Evolutionary conservation across 2,888 invertebrate genomes (phyloP).

Genomic region (Baccha elongata): DNA sequence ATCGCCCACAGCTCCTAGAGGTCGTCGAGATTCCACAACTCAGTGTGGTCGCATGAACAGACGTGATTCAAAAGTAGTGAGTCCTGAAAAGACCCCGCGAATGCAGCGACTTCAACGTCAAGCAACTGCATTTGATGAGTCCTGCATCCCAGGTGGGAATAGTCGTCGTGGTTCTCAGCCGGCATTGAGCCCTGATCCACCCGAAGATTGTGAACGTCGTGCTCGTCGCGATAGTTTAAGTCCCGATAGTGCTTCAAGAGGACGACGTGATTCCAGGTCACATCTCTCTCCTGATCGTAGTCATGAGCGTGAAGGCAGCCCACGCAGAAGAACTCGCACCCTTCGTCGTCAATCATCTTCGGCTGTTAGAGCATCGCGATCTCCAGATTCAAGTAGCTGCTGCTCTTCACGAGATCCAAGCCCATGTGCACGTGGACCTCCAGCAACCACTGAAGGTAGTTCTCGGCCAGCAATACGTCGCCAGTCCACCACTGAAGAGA

Average conservation of each 20-base stretch:
- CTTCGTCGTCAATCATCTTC: conserved; percentile 92
- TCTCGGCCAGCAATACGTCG: conserved; percentile 90
- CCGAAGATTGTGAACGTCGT: conserved; percentile 87
- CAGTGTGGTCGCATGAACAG: conserved; percentile 88
- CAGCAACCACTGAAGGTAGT: conserved; percentile 83
- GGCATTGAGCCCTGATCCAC: conserved; percentile 90
- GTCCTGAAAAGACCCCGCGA: conserved; percentile 86
- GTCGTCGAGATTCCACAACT: conserved; percentile 91
- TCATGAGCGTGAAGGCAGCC: conserved; percentile 91
- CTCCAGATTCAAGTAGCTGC: conserved; percentile 90
- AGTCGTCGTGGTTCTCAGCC: conserved; percentile 92
- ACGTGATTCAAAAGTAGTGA: conserved; percentile 87
- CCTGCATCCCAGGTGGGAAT: conserved; percentile 87
- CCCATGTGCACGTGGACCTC: conserved; percentile 87
- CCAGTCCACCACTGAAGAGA: conserved; percentile 96
- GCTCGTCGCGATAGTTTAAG: conserved; percentile 92
- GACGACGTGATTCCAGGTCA: conserved; percentile 89
- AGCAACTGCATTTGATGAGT: conserved; percentile 94
- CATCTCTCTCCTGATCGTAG: conserved; percentile 91
- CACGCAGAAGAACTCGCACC: conserved; percentile 87
- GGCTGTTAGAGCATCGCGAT: conserved; percentile 86
- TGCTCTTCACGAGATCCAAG: conserved; percentile 92
- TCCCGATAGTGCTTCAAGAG: conserved; percentile 92
- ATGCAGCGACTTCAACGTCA: conserved; percentile 91
- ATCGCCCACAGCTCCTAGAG: conserved; percentile 87